Conservation (phyloP, 2,888 invertebrate species). For the Arctia plantaginis region DNA sequence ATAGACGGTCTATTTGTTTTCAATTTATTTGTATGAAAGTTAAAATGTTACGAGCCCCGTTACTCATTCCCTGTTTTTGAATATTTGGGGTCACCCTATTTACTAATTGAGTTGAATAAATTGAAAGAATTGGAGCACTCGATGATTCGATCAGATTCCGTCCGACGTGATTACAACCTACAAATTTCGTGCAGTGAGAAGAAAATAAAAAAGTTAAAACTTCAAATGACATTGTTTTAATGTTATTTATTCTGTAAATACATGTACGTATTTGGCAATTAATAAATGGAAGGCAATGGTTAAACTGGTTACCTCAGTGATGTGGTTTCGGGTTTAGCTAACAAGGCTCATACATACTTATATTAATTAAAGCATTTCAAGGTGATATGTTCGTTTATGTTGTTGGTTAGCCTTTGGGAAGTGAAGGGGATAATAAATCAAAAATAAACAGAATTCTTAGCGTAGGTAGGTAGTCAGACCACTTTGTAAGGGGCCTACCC, state of each 20-base stretch:
- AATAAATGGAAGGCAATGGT: not conserved
- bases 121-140: not conserved
- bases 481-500: too few species aligned
- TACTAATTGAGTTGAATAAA: conserved; percentile 1
- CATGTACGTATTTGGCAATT: not conserved
- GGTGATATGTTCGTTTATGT: not conserved
- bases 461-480: too few species aligned
- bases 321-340: conserved; percentile 3
- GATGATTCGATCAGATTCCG: not conserved
- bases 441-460: not conserved
- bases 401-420: not conserved
- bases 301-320: not conserved
- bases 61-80: not conserved
- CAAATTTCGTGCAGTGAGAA: not conserved
- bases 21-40: conserved; percentile 1
- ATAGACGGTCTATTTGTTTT: conserved; percentile 4
- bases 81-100: not conserved
- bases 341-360: not conserved
- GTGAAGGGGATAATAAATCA: not conserved
- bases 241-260: not conserved
- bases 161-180: not conserved
- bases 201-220: not conserved
- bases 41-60: not conserved
- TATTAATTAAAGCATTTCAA: conserved; percentile 1
- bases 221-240: not conserved